Conservation (phyloP, 2,888 invertebrate species). For the Cecidostiba fungosa region DNA sequence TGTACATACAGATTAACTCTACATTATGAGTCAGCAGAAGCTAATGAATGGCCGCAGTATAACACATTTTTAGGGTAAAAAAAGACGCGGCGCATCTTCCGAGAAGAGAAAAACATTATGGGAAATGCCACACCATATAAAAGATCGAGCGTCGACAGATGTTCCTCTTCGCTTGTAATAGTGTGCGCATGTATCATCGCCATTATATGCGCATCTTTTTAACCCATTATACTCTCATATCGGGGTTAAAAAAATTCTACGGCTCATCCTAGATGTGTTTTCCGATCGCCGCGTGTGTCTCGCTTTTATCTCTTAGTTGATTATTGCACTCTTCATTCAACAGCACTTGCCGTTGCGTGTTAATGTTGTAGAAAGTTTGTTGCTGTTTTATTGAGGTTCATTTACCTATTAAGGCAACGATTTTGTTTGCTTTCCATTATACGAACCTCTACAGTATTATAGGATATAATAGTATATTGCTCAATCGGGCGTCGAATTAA, state of each 20-base stretch:
- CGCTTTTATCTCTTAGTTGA: background rate
- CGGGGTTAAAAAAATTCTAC: conserved; percentile 45
- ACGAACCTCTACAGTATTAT: too few species aligned
- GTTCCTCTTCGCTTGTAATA: conserved; percentile 5
- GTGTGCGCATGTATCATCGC: background rate
- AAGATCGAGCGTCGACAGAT: conserved; percentile 33
- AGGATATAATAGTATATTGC: too few species aligned
- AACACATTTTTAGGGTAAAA: background rate
- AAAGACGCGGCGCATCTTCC: background rate
- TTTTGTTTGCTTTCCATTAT: background rate
- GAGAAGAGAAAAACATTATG: background rate
- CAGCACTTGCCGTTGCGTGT: background rate
- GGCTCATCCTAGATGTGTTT: conserved; percentile 26
- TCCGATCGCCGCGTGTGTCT: background rate
- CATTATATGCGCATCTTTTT: background rate
- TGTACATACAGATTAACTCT: too few species aligned
- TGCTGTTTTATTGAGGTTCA: background rate
- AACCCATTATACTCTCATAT: conserved; percentile 25
- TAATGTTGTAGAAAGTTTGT: conserved; percentile 1
- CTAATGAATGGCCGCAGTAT: background rate
- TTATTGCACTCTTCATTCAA: background rate
- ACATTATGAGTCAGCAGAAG: background rate
- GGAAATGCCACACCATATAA: background rate
- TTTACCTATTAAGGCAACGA: background rate
- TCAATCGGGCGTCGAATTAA: too few species aligned